These are phyloP conservation scores for Aspidiotus rigidus DNA, from an alignment of 2,888 invertebrate genomes.

Conservation along the genomic window DNA sequence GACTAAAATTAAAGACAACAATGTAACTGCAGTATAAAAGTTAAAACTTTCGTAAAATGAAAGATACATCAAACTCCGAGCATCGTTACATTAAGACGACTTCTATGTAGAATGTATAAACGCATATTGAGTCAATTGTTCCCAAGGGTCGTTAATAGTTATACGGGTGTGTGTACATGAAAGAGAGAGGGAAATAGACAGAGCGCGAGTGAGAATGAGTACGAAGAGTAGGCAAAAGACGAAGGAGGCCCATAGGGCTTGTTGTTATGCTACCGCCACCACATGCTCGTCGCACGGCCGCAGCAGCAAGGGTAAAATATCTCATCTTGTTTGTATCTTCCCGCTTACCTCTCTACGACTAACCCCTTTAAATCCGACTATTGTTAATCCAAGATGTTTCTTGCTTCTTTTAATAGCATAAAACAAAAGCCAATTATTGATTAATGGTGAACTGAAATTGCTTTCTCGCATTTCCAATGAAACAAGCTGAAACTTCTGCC, in stretches of 20 bases:
- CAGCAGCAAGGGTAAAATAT: conserved; percentile 25
- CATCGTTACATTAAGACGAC: background rate
- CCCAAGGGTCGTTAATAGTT: conserved; percentile 35
- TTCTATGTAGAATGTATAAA: conserved; percentile 5
- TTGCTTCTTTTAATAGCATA: conserved; percentile 34
- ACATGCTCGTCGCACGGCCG: conserved; percentile 10
- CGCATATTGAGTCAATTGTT: conserved; percentile 35
- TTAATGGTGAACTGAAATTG: conserved; percentile 34
- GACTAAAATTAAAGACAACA: background rate
- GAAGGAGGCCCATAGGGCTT: conserved; percentile 23
- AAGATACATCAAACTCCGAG: background rate
- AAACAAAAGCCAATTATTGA: conserved; percentile 34
- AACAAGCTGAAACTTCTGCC: conserved; percentile 33
- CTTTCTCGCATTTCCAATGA: conserved; percentile 34
- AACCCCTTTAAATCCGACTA: conserved; percentile 31
- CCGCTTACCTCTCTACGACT: conserved; percentile 14
- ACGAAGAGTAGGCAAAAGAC: conserved; percentile 15
- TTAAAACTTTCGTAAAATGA: conserved; percentile 1
- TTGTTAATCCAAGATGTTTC: conserved; percentile 33
- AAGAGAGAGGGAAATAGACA: background rate
- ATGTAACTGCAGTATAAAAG: conserved; percentile 1
- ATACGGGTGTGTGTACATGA: background rate
- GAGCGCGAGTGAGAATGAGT: conserved; percentile 5
- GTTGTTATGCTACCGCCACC: conserved; percentile 30
- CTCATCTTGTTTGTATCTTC: conserved; percentile 30